Evolutionary conservation across 2,888 invertebrate species (phyloP).

Genomic region (Trisateles emortualis): DNA sequence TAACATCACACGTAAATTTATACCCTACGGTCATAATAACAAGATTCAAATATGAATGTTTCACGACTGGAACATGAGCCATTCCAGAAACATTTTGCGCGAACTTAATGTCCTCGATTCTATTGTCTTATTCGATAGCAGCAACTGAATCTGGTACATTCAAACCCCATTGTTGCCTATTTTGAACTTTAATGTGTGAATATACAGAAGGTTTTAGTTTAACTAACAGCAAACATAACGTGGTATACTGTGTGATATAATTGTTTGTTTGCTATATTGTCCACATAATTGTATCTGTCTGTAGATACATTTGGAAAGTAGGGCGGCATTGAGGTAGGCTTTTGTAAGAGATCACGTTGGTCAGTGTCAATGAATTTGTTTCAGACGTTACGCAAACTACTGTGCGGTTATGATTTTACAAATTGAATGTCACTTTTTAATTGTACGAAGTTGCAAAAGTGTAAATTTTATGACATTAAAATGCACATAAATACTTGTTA

Average conservation of each 20-base stretch:
- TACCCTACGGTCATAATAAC: slow-evolving; percentile 35
- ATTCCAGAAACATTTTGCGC: slow-evolving; percentile 51
- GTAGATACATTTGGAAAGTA: slow-evolving; percentile 77
- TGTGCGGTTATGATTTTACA: slow-evolving; percentile 39
- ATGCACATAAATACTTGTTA: slow-evolving; percentile 15
- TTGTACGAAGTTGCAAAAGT: slow-evolving; percentile 28
- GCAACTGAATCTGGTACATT: slow-evolving; percentile 26
- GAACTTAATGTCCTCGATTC: slow-evolving; percentile 62
- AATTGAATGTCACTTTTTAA: slow-evolving; percentile 47
- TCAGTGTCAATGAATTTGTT: slow-evolving; percentile 83
- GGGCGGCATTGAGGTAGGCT: slow-evolving; percentile 83
- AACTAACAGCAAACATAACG: slow-evolving; percentile 22
- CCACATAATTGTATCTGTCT: slow-evolving; percentile 73
- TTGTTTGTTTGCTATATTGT: slow-evolving; percentile 71
- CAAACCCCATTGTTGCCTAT: slow-evolving; percentile 28
- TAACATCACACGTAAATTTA: slow-evolving; percentile 26
- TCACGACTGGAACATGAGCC: slow-evolving; percentile 33
- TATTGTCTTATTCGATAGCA: slow-evolving; percentile 63
- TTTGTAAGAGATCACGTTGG: slow-evolving; percentile 78
- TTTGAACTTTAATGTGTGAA: slow-evolving; percentile 52
- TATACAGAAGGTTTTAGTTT: slow-evolving; percentile 34
- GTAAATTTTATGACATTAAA: slow-evolving; percentile 12
- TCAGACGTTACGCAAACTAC: slow-evolving; percentile 68
- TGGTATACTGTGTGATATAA: slow-evolving; percentile 62
- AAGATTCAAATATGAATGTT: slow-evolving; percentile 31